phyloP scores from a whole-genome alignment of 1,140 invertebrate species.

The Cydia splendana region DNA sequence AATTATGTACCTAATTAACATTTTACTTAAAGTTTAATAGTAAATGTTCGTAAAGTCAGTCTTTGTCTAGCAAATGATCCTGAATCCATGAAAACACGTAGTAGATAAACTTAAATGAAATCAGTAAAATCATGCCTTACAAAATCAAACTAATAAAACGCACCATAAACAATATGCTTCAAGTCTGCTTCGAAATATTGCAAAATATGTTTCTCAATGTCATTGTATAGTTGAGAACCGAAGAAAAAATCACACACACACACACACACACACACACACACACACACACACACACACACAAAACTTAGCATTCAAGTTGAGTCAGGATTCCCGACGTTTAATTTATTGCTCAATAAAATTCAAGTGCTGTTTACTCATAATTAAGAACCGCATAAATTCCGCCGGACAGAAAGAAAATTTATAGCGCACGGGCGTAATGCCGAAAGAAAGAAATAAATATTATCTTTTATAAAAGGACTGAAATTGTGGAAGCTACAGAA shows the following conservation, averaged over 20 bases:
- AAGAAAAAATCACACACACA: neutral
- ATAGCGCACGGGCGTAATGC: conserved; percentile 10
- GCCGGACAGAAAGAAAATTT: conserved; percentile 21
- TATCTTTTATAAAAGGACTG: conserved; percentile 4
- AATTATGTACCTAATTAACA: too few species aligned
- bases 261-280: neutral
- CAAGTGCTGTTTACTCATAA: conserved; percentile 32
- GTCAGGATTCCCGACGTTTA: neutral
- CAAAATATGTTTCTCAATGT: neutral
- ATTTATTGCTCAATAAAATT: conserved; percentile 18
- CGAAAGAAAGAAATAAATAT: conserved; percentile 10
- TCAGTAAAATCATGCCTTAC: neutral
- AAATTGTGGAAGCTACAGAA: neutral
- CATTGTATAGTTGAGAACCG: neutral
- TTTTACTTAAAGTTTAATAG: too few species aligned
- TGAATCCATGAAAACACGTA: too few species aligned
- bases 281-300: neutral
- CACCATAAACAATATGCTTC: neutral
- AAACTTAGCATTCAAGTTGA: neutral
- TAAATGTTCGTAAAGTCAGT: too few species aligned
- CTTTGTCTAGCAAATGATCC: too few species aligned
- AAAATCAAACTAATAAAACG: neutral
- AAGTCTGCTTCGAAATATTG: neutral
- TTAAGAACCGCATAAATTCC: conserved; percentile 21
- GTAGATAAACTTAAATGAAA: too few species aligned